These are phyloP conservation scores for Malacoraja senta DNA, from an alignment of 2,797 vertebrate genomes.

Conservation along the genomic window DNA sequence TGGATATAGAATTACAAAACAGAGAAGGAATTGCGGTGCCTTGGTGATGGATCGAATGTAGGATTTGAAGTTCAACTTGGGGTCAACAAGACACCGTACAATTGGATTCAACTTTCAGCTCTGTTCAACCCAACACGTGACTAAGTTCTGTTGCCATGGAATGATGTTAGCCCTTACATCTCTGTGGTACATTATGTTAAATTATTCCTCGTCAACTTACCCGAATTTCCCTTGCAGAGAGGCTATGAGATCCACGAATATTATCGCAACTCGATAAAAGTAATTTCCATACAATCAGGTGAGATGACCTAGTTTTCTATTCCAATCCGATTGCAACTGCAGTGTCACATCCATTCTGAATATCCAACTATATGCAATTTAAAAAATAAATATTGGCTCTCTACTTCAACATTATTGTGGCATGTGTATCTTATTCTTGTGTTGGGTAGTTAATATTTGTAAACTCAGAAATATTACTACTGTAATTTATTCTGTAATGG, in stretches of 20 bases:
- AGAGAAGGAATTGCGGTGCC: not conserved
- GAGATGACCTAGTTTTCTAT: not conserved
- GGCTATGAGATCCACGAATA: not conserved
- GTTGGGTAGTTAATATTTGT: not conserved
- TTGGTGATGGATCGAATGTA: not conserved
- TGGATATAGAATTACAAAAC: not conserved
- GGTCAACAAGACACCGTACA: not conserved
- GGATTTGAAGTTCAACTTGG: constrained; percentile 12
- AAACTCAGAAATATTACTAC: not conserved
- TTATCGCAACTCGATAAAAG: not conserved
- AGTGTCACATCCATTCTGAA: not conserved
- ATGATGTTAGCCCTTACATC: not conserved
- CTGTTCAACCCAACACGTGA: not conserved
- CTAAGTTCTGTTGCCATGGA: not conserved
- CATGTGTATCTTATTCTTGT: not conserved
- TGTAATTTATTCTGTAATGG: not conserved
- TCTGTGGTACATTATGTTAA: not conserved
- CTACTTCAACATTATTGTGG: not conserved
- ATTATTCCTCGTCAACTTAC: not conserved
- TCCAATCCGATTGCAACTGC: not conserved
- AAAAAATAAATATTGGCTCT: not conserved
- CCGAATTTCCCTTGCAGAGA: not conserved
- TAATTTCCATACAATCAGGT: not conserved
- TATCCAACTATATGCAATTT: not conserved
- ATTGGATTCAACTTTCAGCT: not conserved